These are phyloP conservation scores for Ptychodera flava DNA, from an alignment of 35 echinoderm and acorn worm genomes.

Conservation along the genomic window DNA sequence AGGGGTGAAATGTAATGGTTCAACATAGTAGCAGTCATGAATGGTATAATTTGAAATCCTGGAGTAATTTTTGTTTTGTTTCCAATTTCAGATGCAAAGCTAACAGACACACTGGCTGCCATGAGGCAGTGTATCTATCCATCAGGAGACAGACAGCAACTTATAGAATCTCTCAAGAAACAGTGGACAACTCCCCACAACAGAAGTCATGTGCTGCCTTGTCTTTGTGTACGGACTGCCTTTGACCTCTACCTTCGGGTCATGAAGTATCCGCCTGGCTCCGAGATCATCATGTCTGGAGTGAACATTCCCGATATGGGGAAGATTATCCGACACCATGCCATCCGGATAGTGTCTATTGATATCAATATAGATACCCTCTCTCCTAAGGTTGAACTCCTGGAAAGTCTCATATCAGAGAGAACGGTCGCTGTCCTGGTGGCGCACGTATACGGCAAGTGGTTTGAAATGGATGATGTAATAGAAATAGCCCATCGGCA, in stretches of 20 bases:
- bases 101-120: not conserved
- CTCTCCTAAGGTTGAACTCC: constrained; percentile 43
- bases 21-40: too few species aligned
- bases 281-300: constrained; percentile 77
- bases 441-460: constrained; percentile 86
- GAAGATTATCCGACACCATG: constrained; percentile 65
- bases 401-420: constrained; percentile 48
- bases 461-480: constrained; percentile 52
- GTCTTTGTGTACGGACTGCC: constrained; percentile 72
- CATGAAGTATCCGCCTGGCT: constrained; percentile 69
- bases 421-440: constrained; percentile 79
- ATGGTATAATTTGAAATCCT: too few species aligned
- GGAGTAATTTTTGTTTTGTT: too few species aligned
- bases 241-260: constrained; percentile 70
- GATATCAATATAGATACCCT: constrained; percentile 60
- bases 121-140: not conserved
- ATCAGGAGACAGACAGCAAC: not conserved
- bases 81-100: not conserved
- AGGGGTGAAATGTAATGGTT: too few species aligned
- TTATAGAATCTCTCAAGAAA: constrained; percentile 12
- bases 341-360: constrained; percentile 53
- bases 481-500: constrained; percentile 46
- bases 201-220: constrained; percentile 42
- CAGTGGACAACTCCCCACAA: constrained; percentile 7
- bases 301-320: constrained; percentile 83